These are phyloP conservation scores for Sebastolobus altivelis DNA, from an alignment of 2,797 vertebrate genomes.

Conservation along the genomic window DNA sequence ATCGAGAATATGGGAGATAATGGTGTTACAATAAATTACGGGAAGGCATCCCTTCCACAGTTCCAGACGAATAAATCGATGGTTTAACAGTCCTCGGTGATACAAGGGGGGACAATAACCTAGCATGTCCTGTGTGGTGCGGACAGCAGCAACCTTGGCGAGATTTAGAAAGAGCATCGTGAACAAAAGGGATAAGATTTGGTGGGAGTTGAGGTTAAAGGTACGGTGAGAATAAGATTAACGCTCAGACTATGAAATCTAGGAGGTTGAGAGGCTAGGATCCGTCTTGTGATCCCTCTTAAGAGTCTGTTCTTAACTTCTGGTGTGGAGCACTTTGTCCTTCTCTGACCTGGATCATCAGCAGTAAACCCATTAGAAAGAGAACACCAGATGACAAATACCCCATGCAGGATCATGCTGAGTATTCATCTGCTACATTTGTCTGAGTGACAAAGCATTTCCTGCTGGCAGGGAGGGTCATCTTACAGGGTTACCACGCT, in stretches of 20 bases:
- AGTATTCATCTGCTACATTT: slow-evolving; percentile 77
- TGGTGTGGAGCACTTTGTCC: slow-evolving; percentile 58
- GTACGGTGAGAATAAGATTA: slow-evolving; percentile 34
- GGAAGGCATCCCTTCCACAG: slow-evolving; percentile 39
- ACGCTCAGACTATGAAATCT: slow-evolving; percentile 35
- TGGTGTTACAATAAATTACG: slow-evolving; percentile 61
- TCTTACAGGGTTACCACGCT: slow-evolving; percentile 62
- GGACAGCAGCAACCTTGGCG: slow-evolving; percentile 13
- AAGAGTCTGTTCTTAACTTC: slow-evolving; percentile 56
- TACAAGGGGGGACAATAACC: slow-evolving; percentile 22
- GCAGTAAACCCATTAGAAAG: slow-evolving; percentile 78
- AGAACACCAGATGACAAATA: slow-evolving; percentile 80
- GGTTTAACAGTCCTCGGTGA: slow-evolving; percentile 15
- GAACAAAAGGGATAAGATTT: slow-evolving; percentile 32
- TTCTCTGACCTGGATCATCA: slow-evolving; percentile 75
- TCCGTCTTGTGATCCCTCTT: slow-evolving; percentile 35
- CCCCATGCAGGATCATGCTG: slow-evolving; percentile 71
- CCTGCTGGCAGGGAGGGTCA: slow-evolving; percentile 63
- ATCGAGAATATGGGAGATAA: slow-evolving; percentile 58
- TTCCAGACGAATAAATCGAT: slow-evolving; percentile 49
- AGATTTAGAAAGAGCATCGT: slow-evolving; percentile 23
- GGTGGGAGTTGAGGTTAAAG: slow-evolving; percentile 27
- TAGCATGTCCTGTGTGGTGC: not conserved
- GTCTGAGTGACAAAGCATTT: slow-evolving; percentile 77
- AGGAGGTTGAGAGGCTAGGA: slow-evolving; percentile 29